Evolutionary conservation across 2,888 invertebrate genomes (phyloP), one percentile per base, ranked within the genome.

Genomic region (Antitype chi): DNA sequence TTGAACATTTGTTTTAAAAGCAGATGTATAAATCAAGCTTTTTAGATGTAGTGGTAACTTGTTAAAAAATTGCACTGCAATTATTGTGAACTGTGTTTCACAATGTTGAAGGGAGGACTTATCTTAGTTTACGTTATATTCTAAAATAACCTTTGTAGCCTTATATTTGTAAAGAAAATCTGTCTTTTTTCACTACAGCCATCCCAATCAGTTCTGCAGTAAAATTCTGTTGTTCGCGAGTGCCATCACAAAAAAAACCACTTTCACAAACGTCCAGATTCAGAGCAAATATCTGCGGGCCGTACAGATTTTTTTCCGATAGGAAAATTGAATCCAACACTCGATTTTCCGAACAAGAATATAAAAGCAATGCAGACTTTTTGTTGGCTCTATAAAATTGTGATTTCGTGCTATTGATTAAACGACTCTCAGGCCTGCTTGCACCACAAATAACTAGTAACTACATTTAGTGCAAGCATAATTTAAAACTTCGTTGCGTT

Each of bases 301-400:
- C 2, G 70, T 7, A 60, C 60, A 55, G 76, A 73, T 72, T 81
- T 85, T 74, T 85, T 85, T n/a, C 60, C 59, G 70, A 80, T 59
- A 63, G 52, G 52, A 79, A 80, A 62, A 80, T 80, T 63, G 60
- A 73, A 70, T 84, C 60, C 47, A 80, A 67, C 81, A 80, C 81
- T 72, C 69, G 43, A 53, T 28, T 64, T 78, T 69, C n/a, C 1
- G 64, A 53, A 57, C 64, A 52, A 57, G 68, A 66, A 70, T 55
- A 57, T 70, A 60, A 70, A 83, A 70, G 49, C 47, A 59, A 53
- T 11, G 15, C 53, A 11, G 38, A 52, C 0, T 55, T 53, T 80
- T 52, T 64, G 25, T 55, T 23, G 15, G 43, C 23, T 25, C n/a
- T 28, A n/a, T 64, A 17, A 25, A 67, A 55, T 47, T 55, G 55